Evolutionary conservation across 2,888 invertebrate species (phyloP).

Genomic region (Caenorhabditis wallacei): DNA sequence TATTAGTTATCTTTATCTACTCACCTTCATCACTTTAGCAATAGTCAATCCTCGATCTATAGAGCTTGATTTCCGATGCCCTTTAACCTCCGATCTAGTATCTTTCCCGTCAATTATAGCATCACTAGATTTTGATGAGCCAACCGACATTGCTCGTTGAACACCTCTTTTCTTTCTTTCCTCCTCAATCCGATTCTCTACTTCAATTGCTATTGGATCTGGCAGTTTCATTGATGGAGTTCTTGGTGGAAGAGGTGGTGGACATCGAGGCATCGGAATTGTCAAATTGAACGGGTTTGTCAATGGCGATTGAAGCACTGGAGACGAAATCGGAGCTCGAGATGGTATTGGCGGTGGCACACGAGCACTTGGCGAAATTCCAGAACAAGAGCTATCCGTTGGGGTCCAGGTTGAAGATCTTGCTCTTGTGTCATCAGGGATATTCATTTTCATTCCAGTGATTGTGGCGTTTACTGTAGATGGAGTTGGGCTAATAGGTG

Average conservation of each 20-base stretch:
- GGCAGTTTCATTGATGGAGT: conserved; percentile 73
- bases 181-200: conserved; percentile 52
- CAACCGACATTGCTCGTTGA: conserved; percentile 7
- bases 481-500: conserved; percentile 16
- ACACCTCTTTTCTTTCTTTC: conserved; percentile 32
- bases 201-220: conserved; percentile 68
- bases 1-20: too few relatives aligned
- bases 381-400: conserved; percentile 19
- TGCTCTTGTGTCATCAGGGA: conserved; percentile 2
- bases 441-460: conserved; percentile 27
- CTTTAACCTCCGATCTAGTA: conserved; percentile 48
- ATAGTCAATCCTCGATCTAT: conserved; percentile 80
- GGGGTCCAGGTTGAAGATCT: conserved; percentile 39
- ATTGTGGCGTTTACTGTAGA: background rate
- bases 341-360: conserved; percentile 61
- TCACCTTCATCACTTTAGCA: conserved; percentile 77
- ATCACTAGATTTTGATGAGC: conserved; percentile 14
- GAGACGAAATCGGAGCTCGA: conserved; percentile 46
- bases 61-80: conserved; percentile 81
- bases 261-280: conserved; percentile 61
- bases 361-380: conserved; percentile 23
- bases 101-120: background rate
- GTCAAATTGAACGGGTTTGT: background rate
- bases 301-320: conserved; percentile 15
- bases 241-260: conserved; percentile 75